phyloP scores from a whole-genome alignment of 2,113 vertebrate species.

The Eulacestoma nigropectus region DNA sequence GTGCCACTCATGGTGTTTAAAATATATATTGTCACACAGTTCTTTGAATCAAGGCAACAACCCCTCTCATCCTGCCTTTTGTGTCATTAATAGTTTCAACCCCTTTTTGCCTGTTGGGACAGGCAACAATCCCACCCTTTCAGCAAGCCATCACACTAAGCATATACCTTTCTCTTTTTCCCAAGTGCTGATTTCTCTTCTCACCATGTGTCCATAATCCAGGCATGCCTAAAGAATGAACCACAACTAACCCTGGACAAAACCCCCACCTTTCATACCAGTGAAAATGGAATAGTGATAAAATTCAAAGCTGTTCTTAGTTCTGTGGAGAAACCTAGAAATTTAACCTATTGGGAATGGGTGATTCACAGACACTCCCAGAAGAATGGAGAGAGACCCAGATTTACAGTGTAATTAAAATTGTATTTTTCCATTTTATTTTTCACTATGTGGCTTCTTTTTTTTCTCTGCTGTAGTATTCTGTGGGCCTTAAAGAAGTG shows the following conservation, averaged over 20 bases:
- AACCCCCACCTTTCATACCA: neutral
- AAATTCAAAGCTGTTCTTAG: neutral
- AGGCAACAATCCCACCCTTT: neutral
- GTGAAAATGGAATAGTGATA: neutral
- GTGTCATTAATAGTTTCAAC: neutral
- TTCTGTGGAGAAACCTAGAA: neutral
- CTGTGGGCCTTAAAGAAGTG: slow-evolving; percentile 1
- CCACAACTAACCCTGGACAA: neutral
- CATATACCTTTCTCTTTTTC: neutral
- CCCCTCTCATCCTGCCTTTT: neutral
- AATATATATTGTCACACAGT: neutral
- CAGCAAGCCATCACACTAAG: neutral
- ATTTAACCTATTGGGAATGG: neutral
- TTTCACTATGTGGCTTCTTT: neutral
- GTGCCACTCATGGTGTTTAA: neutral
- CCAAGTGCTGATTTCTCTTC: neutral
- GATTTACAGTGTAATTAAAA: slow-evolving; percentile 45
- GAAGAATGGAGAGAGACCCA: neutral
- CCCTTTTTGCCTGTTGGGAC: neutral
- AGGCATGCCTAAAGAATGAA: neutral
- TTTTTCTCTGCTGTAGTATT: neutral
- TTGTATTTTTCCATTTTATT: neutral
- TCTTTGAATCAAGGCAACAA: neutral
- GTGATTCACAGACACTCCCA: neutral
- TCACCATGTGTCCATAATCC: neutral